Base-by-base conservation (phyloP, 2,888 invertebrate species). In the Spilarctia lutea region DNA sequence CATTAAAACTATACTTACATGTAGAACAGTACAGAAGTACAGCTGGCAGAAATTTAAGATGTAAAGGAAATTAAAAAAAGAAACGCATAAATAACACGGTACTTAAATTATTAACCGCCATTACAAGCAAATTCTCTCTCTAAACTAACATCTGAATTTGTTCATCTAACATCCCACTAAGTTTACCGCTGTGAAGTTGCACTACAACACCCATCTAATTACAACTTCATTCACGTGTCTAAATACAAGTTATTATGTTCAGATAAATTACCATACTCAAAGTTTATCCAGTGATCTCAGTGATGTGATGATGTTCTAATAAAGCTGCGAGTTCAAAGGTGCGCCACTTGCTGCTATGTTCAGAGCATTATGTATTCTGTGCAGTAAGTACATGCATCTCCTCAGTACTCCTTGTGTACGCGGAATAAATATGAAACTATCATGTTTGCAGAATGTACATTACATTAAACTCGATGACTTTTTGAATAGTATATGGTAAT, bases 391-490 rank as follows among this genome's bases (percentile, higher is more conserved):
- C 69, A 65, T 70, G 65, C 65, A 74, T 70, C 65, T 74, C 18
- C 33, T 68, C 33, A 18, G 48, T 48, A 52, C 52, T 65, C 63
- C 24, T 60, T 63, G 35, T 24, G 24, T 56, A 69, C n/a, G 27
- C 56, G 27, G 74, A 70, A 74, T 74, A 74, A 65, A 70, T 68
- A 73, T 68, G 73, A 24, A 73, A 65, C 68, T 73, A 65, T 35
- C 27, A 27, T 68, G 68, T 65, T 60, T 69, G 27, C 33, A 35
- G 48, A 11, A 20, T 8, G 39, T n/a, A n/a, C 52, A 35, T 35
- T 35, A n/a, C 33, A 39, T 60, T 66, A 60, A 67, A 72, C 33
- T 35, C 35, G 65, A 65, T 48, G 65, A 56, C 52, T 69, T 48
- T 24, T 33, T 69, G 35, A 56, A 69, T 8, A 56, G 30, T 30